Base-by-base conservation (phyloP, 2,888 invertebrate species). In the Ethmia dodecea region DNA sequence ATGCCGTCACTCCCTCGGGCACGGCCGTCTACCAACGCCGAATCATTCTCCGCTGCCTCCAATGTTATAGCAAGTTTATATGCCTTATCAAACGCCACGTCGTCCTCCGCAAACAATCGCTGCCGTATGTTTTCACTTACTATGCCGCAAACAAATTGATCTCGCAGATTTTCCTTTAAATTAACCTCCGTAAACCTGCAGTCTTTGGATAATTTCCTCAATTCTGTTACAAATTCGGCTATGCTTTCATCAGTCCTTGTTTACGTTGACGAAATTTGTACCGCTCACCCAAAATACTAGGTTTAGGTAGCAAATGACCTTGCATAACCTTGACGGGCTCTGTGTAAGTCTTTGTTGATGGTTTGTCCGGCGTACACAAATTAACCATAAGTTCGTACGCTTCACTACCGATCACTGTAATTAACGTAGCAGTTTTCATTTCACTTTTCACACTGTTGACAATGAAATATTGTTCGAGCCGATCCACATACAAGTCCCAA, bases 81-180 rank as follows among this genome's bases (percentile, higher is more conserved):
- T n/a, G n/a, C n/a, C n/a, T n/a, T n/a, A n/a, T n/a, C n/a, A n/a
- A n/a, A n/a, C n/a, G n/a, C n/a, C n/a, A n/a, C n/a, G n/a, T n/a
- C n/a, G n/a, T n/a, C n/a, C n/a, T n/a, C n/a, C n/a, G n/a, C n/a
- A n/a, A n/a, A n/a, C n/a, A n/a, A n/a, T n/a, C n/a, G n/a, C n/a
- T n/a, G n/a, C n/a, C n/a, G n/a, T n/a, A n/a, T n/a, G n/a, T n/a
- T n/a, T n/a, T n/a, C 1, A 43, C 47, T 0, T 47, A 38, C 11
- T n/a, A n/a, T n/a, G n/a, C n/a, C n/a, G n/a, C n/a, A n/a, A n/a
- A n/a, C n/a, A n/a, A n/a, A n/a, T n/a, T 52, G 52, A 27, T 55
- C 52, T 1, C 55, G 20, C 6, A 55, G 22, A 13, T 41, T 53
- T 14, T 55, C 53, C 4, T 40, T 13, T 1, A 56, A 37, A 26